These are phyloP conservation scores for Caretta caretta DNA, from an alignment of 2,113 vertebrate genomes.

Conservation along the genomic window DNA sequence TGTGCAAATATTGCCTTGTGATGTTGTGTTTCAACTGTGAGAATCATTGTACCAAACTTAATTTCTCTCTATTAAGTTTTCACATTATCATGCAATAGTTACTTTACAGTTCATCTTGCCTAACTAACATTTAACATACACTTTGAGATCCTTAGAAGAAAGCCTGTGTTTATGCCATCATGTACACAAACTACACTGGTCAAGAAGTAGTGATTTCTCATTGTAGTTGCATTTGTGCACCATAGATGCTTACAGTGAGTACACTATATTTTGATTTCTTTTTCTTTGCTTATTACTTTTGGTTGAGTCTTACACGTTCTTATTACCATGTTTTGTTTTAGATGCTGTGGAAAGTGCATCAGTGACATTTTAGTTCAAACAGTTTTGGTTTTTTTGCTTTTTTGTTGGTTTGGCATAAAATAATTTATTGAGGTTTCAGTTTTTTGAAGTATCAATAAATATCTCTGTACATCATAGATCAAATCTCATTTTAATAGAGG, in stretches of 20 bases:
- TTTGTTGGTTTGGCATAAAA: background rate
- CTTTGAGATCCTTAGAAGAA: background rate
- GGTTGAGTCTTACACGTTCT: background rate
- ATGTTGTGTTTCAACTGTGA: background rate
- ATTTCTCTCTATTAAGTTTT: background rate
- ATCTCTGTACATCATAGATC: background rate
- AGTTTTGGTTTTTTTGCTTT: background rate
- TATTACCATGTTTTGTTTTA: background rate
- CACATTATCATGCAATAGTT: background rate
- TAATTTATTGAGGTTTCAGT: background rate
- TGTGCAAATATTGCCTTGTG: background rate
- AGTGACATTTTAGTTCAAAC: background rate
- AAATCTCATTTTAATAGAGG: background rate
- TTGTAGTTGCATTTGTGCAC: background rate
- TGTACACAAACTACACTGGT: background rate
- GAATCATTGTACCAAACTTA: background rate
- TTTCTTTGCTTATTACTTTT: background rate
- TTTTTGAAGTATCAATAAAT: background rate
- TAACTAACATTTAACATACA: background rate
- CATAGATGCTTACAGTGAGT: background rate
- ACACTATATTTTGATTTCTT: background rate
- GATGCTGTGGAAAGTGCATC: background rate
- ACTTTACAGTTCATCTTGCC: background rate
- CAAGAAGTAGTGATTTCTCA: background rate
- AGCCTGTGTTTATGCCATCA: background rate